Conservation (phyloP, 64 coral and sea anemone genomes). For the Montipora foliosa region DNA sequence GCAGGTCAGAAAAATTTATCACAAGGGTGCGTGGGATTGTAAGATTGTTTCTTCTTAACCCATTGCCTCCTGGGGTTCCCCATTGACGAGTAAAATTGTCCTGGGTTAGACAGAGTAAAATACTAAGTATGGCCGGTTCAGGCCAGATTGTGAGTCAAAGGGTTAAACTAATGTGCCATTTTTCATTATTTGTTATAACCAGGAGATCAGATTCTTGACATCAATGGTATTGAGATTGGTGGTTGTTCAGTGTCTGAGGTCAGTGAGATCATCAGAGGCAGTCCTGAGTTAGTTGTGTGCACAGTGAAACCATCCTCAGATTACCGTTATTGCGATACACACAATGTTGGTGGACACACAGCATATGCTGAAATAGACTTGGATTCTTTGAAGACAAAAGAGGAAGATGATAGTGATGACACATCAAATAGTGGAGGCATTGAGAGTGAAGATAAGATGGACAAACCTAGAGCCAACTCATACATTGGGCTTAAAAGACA, state of each 20-base stretch:
- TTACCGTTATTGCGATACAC: conserved; percentile 60
- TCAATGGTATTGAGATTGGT: conserved; percentile 82
- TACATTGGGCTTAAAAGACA: conserved; percentile 17
- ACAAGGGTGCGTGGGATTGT: too few relatives aligned
- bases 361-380: conserved; percentile 75
- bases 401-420: neutral
- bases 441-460: neutral
- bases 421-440: neutral
- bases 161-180: too few relatives aligned
- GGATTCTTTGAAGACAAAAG: conserved; percentile 48
- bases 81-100: too few relatives aligned
- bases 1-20: too few relatives aligned
- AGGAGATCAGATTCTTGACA: conserved; percentile 86
- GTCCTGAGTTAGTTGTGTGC: conserved; percentile 76
- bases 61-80: too few relatives aligned
- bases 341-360: conserved; percentile 12
- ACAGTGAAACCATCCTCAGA: conserved; percentile 75
- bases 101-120: too few relatives aligned
- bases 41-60: too few relatives aligned
- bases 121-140: too few relatives aligned
- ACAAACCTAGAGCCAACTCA: neutral
- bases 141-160: too few relatives aligned
- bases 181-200: neutral
- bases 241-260: conserved; percentile 67
- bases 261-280: conserved; percentile 81